Evolutionary conservation across 1,140 invertebrate species (phyloP), one percentile per base, ranked within the genome.

Genomic region (Kradibia gibbosae): DNA sequence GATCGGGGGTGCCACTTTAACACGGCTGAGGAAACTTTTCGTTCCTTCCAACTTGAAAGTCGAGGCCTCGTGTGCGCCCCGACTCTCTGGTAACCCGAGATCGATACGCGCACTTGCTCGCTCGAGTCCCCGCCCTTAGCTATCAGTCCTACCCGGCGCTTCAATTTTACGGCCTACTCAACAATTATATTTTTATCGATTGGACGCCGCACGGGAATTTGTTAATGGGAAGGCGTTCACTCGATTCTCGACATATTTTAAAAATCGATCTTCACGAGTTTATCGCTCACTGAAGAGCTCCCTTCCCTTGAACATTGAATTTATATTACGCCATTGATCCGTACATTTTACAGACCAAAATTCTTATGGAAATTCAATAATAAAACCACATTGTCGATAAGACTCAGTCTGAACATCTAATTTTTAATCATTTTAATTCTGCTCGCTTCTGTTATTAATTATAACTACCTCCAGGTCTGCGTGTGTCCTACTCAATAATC

Each of bases 11-110:
- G 72, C 20, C 60, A 81, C 72, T 75, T 81, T 81, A 80, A 80
- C 78, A 48, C 34, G 55, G 39, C 31, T 11, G 28, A 77, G 62
- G 73, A 83, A 71, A 67, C 81, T 81, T 82, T 83, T 81, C 80
- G 77, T 84, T 72, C 17, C 78, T 76, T 70, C 81, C 83, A 86
- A 87, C 73, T 81, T 81, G n/a, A 81, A 81, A 81, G 62, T 62
- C 50, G 73, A 53, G 75, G 75, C 60, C 57, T 65, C 55, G 15
- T 36, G 3, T 39, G 50, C 28, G 42, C 60, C 39, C 8, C 62
- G 34, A 8, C 39, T 50, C 48, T 13, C 22, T 48, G 60, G 45
- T 72, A 25, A 74, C n/a, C n/a, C 50, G 62, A 55, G 79, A 83
- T 83, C 80, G 82, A 82, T 78, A 78, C 75, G 70, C 62, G 76